Base-by-base conservation (phyloP, 2,888 invertebrate species). In the Saturnia japonica region DNA sequence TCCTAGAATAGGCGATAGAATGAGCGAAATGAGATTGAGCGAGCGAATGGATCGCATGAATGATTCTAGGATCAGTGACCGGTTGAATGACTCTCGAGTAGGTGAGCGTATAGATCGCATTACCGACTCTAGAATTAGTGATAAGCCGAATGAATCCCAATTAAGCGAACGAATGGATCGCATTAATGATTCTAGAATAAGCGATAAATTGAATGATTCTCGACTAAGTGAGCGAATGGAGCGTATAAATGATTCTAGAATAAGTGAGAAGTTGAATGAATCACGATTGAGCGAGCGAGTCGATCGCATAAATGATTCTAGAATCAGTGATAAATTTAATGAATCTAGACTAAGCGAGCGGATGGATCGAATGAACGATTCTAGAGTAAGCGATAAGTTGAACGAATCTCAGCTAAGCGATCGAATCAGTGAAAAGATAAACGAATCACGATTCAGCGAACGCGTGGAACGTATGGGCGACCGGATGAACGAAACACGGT, bases 261-360 rank as follows among this genome's bases (percentile, higher is more conserved):
- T 88, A 54, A 83, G 84, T 72, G 90, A 88, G 22, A 78, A 89
- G 73, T 80, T 87, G 80, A 88, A 85, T n/a, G 89, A 88, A 69
- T 78, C 85, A 4, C 81, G 88, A 70, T 73, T 85, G 51, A 86
- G 80, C 69, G 88, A 86, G 28, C 79, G 84, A 16, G 16, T 70
- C 42, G 70, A 70, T 43, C 66, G 70, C 2, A 70, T 70, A 51
- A 70, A 54, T 54, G 54, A 54, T 54, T 54, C 54, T 22, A 54
- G 54, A n/a, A n/a, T 54, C 11, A 54, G 74, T 16, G 78, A 77
- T 70, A 73, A 77, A 12, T 47, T 77, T 72, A 84, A 81, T 45
- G 87, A 88, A 25, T 79, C 86, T 0, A 78, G 82, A 11, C 75
- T 78, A 3, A 77, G 76, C 51, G 86, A 87, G 54, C 72, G 79